phyloP scores from a whole-genome alignment of 2,113 vertebrate species.

The Elephantulus edwardii region DNA sequence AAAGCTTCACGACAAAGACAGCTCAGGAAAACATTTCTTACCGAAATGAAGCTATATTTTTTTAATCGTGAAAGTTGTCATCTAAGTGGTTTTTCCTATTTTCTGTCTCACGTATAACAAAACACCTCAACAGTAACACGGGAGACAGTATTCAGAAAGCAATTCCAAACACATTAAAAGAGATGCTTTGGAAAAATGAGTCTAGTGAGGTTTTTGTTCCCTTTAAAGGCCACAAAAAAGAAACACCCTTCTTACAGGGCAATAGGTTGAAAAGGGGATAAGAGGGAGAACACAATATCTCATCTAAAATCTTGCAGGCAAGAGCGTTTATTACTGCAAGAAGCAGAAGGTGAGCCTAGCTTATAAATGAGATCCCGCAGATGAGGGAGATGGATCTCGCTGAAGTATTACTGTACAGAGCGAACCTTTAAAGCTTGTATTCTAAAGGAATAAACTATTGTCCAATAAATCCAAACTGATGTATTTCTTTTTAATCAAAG shows the following conservation, averaged over 20 bases:
- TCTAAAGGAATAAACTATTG: conserved; percentile 77
- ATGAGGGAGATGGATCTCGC: conserved; percentile 80
- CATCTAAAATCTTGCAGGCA: conserved; percentile 83
- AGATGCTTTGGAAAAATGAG: conserved; percentile 79
- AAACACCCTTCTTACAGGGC: conserved; percentile 67
- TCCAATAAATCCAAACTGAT: conserved; percentile 83
- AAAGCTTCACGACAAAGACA: conserved; percentile 63
- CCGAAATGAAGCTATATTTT: conserved; percentile 69
- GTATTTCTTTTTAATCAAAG: conserved; percentile 82
- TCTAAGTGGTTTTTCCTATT: conserved; percentile 75
- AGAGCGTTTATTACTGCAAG: conserved; percentile 78
- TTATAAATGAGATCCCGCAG: conserved; percentile 82
- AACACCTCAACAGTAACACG: conserved; percentile 70
- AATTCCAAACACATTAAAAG: conserved; percentile 81
- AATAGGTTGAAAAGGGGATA: conserved; percentile 76
- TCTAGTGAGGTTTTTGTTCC: conserved; percentile 67
- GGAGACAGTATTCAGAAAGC: conserved; percentile 78
- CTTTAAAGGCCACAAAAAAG: conserved; percentile 74
- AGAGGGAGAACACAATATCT: conserved; percentile 76
- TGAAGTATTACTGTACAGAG: conserved; percentile 77
- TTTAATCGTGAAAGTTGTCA: conserved; percentile 71
- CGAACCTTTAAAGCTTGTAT: conserved; percentile 77
- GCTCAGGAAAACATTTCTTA: conserved; percentile 54
- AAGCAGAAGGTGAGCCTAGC: conserved; percentile 78
- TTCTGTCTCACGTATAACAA: conserved; percentile 75